These are phyloP conservation scores for Microcebus griseorufus DNA, from an alignment of 2,113 vertebrate genomes.

Conservation along the genomic window DNA sequence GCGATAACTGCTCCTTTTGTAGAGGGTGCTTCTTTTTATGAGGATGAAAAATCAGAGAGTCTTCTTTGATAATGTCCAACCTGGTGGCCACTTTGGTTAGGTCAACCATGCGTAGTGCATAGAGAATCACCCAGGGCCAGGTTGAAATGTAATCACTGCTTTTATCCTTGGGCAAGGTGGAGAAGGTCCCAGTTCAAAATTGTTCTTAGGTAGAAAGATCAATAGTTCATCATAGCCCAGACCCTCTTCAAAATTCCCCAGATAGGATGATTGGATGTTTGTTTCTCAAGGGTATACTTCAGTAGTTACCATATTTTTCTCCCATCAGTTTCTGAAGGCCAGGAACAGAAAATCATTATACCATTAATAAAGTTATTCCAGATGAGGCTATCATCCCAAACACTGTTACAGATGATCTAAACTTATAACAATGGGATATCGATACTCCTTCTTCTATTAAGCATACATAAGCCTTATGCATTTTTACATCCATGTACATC, in stretches of 20 bases:
- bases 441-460: background rate
- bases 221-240: background rate
- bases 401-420: background rate
- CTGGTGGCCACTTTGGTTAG: background rate
- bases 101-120: fast-evolving
- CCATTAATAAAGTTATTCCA: background rate
- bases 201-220: background rate
- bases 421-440: background rate
- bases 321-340: background rate
- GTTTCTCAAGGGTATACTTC: background rate
- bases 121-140: background rate
- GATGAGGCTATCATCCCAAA: background rate
- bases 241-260: background rate
- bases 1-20: background rate
- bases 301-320: background rate
- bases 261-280: background rate
- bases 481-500: background rate
- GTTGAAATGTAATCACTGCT: background rate
- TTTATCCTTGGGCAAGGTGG: background rate
- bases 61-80: background rate
- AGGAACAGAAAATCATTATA: background rate
- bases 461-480: fast-evolving
- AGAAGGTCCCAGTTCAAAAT: background rate
- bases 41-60: background rate
- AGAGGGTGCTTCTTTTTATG: background rate